Base-by-base conservation (phyloP, 2,113 vertebrate genomes). In the Plestiodon gilberti region DNA sequence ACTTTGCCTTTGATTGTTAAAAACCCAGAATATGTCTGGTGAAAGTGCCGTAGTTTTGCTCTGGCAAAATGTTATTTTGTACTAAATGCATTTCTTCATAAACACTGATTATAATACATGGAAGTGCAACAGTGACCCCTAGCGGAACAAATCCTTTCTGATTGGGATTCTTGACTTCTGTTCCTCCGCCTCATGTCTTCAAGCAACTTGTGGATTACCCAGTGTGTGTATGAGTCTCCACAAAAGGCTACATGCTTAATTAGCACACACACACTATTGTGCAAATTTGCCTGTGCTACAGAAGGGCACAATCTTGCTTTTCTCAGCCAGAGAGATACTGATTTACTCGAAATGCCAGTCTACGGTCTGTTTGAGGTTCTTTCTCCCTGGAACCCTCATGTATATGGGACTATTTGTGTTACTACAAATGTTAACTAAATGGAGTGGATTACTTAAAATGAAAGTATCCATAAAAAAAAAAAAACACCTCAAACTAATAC, bases 91-190 rank as follows among this genome's bases (percentile, higher is more conserved):
- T 87, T 91, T 88, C 43, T 61, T 77, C 67, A 1, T 52, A 25
- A 25, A 55, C 0, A 38, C 40, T 59, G 71, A 20, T 28, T 67
- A n/a, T 2, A 15, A 85, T 40, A 87, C 70, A 1, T 78, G 85
- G n/a, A 96, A 96, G 95, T 92, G 6, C 95, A 95, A 96, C 91
- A 96, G 90, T 95, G 96, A 2, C 95, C 95, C 88, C 96, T 96
- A 93, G 87, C 92, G 96, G 90, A 0, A 10, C 0, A 87, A 85
- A 1, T 30, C 87, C 81, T 84, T 73, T 85, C 48, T 0, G 9
- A 9, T 89, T 40, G 2, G 14, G 23, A 59, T 86, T 14, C 30
- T 52, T 61, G 8, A 33, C 43, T 15, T 74, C 81, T 38, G 3
- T 73, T 14, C 22, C 14, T 55, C 33, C 25, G n/a, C 10, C 11